Evolutionary conservation across 2,888 invertebrate genomes (phyloP).

Genomic region (Amorpha juglandis): DNA sequence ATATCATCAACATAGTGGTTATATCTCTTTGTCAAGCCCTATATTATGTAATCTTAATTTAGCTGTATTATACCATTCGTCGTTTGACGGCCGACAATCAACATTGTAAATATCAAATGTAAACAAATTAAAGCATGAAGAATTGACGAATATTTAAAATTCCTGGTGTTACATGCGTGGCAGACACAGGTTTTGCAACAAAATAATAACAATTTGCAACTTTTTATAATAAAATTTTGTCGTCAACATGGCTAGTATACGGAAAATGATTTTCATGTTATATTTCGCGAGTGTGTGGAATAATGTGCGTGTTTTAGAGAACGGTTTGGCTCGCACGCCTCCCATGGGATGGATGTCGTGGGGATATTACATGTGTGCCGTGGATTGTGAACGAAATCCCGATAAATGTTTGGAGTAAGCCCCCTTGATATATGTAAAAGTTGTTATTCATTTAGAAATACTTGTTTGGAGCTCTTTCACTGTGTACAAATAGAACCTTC

Average conservation of each 20-base stretch:
- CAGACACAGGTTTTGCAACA: background rate
- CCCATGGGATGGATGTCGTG: constrained; percentile 91
- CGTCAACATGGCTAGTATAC: background rate
- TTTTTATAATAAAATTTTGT: background rate
- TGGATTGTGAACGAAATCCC: constrained; percentile 84
- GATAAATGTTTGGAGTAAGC: constrained; percentile 86
- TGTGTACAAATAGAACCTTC: too few species aligned
- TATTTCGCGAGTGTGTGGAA: constrained; percentile 38
- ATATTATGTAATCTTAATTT: background rate
- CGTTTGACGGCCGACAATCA: background rate
- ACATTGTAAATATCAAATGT: background rate
- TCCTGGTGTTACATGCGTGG: background rate
- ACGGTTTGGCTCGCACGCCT: constrained; percentile 86
- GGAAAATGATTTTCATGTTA: constrained; percentile 28
- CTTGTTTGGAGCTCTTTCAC: too few species aligned
- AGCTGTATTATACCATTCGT: background rate
- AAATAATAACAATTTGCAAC: background rate
- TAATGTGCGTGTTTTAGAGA: constrained; percentile 75
- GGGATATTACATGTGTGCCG: constrained; percentile 87
- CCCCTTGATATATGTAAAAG: constrained; percentile 2
- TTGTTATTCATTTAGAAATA: background rate
- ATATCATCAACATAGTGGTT: too few species aligned
- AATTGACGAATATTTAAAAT: background rate
- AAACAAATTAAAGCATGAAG: constrained; percentile 3
- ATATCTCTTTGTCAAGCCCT: too few species aligned